These are phyloP conservation scores for Zootoca vivipara DNA, from an alignment of 2,113 vertebrate species.

Conservation along the genomic window DNA sequence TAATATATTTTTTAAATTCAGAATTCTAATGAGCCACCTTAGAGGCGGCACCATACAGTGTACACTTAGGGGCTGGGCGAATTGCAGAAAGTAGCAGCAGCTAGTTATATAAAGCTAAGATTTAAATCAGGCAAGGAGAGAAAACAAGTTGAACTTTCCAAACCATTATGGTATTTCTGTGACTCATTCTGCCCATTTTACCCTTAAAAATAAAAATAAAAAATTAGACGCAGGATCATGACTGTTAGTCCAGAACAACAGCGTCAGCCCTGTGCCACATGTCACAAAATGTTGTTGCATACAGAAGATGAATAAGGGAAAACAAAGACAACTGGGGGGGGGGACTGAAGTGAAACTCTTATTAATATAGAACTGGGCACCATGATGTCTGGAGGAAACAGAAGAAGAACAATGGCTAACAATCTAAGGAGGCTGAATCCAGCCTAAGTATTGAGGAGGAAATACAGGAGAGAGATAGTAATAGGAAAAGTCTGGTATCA, in stretches of 20 bases:
- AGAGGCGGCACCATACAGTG: not conserved
- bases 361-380: not conserved
- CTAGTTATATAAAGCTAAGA: not conserved
- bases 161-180: not conserved
- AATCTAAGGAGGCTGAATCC: not conserved
- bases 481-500: not conserved
- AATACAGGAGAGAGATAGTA: not conserved
- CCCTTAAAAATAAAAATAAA: not conserved
- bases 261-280: too few species aligned
- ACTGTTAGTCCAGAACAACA: not conserved
- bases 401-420: not conserved
- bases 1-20: conserved; percentile 21
- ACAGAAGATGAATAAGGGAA: too few species aligned
- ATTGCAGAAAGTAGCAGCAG: not conserved
- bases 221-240: not conserved
- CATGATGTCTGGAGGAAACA: not conserved
- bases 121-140: conserved; percentile 14
- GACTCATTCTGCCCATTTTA: not conserved
- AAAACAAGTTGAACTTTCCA: not conserved
- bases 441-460: not conserved
- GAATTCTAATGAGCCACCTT: not conserved
- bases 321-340: not conserved
- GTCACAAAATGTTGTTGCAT: not conserved
- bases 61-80: fast-evolving
- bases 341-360: not conserved